Base-by-base conservation (phyloP, 2,888 invertebrate genomes). In the Apocheima hispidaria region DNA sequence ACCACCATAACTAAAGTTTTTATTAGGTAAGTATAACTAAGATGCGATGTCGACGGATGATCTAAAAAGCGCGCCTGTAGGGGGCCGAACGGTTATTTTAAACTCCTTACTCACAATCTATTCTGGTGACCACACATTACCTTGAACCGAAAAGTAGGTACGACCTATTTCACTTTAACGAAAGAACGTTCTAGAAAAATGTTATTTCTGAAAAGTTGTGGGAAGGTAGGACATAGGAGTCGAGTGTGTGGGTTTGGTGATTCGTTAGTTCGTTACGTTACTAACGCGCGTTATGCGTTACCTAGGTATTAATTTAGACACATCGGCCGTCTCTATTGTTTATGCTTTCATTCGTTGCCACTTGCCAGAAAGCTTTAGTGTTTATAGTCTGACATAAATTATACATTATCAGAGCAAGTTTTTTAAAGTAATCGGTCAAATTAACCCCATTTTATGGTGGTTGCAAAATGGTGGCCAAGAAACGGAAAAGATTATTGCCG, bases 121-220 rank as follows among this genome's bases (percentile, higher is more conserved):
- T 91, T 91, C 78, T 73, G 69, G 87, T 77, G 71, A 60, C 72
- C 76, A 77, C 72, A 70, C 71, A 75, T 78, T 82, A 83, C 90
- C 91, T 91, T 91, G 92, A 92, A 91, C 91, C 81, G 82, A 68
- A 67, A 82, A 86, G 80, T 81, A 82, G 86, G 83, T 81, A 82
- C 87, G 83, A 81, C 84, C 83, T 86, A 88, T 86, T 87, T 89
- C 77, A 82, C 82, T 83, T 82, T 84, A 83, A 80, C 81, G 78
- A 76, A 82, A 71, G 81, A 83, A 83, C 71, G 62, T 83, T 84
- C 86, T 80, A 75, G 81, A 81, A 66, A 60, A 71, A 55, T 38
- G 35, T 56, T 62, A 62, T 62, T 57, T 61, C 30, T 26, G 52
- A 62, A 20, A 48, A 44, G 26, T n/a, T 46, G 69, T 71, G 68